Evolutionary conservation across 2,888 invertebrate genomes (phyloP).

Genomic region (Oligia latruncula): DNA sequence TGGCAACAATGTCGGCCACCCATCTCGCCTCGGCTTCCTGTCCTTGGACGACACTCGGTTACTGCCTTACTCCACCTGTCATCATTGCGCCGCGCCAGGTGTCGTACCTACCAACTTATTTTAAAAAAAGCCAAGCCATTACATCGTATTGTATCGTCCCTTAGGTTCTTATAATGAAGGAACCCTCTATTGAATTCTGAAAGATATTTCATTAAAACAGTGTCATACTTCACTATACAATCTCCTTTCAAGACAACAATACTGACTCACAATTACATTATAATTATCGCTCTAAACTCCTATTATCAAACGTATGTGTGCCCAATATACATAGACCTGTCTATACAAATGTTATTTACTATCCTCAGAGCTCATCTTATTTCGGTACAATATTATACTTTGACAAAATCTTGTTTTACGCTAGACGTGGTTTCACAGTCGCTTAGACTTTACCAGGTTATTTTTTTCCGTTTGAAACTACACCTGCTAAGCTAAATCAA

Average conservation of each 20-base stretch:
- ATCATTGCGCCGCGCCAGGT: neutral
- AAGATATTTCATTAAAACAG: constrained; percentile 34
- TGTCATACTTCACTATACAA: constrained; percentile 17
- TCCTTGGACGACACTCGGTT: neutral
- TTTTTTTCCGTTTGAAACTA: neutral
- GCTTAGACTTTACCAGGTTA: constrained; percentile 76
- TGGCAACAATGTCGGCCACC: neutral
- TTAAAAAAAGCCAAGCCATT: neutral
- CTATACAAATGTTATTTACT: neutral
- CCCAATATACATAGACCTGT: constrained; percentile 24
- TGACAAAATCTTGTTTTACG: constrained; percentile 88
- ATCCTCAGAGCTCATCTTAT: constrained; percentile 65
- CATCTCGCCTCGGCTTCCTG: neutral
- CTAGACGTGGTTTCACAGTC: constrained; percentile 86
- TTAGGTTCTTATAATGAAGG: neutral
- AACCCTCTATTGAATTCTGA: too few relatives aligned
- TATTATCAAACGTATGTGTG: constrained; percentile 55
- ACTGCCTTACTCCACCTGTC: neutral
- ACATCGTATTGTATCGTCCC: neutral
- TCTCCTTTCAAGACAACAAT: constrained; percentile 25
- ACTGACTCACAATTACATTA: constrained; percentile 55
- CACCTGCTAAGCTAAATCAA: constrained; percentile 39
- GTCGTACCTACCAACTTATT: neutral
- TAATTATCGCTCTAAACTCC: constrained; percentile 46
- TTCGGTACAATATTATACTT: constrained; percentile 83